Evolutionary conservation across 2,888 invertebrate species (phyloP), one percentile per base, ranked within the genome.

Genomic region (Melieria crassipennis): DNA sequence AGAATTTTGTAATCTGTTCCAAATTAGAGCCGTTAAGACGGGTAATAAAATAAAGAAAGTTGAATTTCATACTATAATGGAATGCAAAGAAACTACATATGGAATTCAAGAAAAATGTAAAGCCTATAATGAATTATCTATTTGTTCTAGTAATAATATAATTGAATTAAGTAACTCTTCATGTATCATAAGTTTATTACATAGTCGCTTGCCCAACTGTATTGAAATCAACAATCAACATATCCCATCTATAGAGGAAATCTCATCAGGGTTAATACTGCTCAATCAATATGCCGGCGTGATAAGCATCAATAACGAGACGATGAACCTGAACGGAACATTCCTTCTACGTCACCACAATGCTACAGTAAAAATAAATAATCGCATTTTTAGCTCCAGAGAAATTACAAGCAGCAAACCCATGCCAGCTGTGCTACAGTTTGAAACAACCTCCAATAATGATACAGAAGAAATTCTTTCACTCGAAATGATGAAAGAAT

Each of bases 11-110:
- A 62, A 69, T 50, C 60, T 48, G 16, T 50, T 75, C 9, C 30
- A 71, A 16, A 55, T 73, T 16, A 75, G 70, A 69, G 68, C 75
- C 30, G 67, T 75, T 46, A 75, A 73, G 16, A 69, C 30, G 63
- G 43, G 63, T 11, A 64, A 70, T 56, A 11, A 65, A 16, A 73
- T 75, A 10, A 67, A 52, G 50, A 68, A 75, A 67, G 56, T 75
- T 7, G n/a, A 16, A 0, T 70, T 65, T 13, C 58, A 65, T 52
- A 57, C 16, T 13, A 70, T 75, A 10, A 57, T 72, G 45, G 42
- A 45, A 56, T 73, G 69, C 50, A 62, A 74, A 7, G 11, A 71
- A 9, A 65, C 10, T 45, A 4, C n/a, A 3, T 61, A 61, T 46
- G 45, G 61, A 61, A 43, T 61, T 46, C 7, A 1, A 46, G 47